Percentiles rank a stretch among this genome's conserved stretches.
Conservation (phyloP, 2,888 invertebrate genomes). For the Chrysotoxum bicinctum region DNA sequence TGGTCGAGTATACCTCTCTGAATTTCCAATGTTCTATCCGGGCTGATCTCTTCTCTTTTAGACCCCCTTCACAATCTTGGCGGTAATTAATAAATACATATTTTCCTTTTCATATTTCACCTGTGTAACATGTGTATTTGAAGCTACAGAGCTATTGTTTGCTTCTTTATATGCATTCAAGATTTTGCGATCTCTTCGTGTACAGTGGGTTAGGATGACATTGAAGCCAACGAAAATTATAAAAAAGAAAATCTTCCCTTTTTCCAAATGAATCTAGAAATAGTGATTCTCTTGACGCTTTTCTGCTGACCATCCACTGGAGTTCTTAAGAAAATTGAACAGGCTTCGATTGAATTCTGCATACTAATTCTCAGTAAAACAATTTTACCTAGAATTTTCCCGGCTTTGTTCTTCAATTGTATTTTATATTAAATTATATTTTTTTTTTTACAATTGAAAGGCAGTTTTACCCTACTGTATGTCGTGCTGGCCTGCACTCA, state of each 20-base stretch:
- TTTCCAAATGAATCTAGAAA: background rate
- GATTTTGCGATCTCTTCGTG: background rate
- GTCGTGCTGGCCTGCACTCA: background rate
- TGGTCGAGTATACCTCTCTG: conserved; percentile 31
- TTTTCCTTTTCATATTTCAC: conserved; percentile 59
- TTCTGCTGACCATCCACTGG: background rate
- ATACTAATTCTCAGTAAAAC: too few species aligned
- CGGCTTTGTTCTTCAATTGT: too few species aligned
- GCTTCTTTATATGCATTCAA: background rate
- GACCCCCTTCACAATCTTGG: background rate
- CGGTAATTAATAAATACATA: conserved; percentile 66
- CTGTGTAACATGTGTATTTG: conserved; percentile 52
- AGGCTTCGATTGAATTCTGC: too few species aligned
- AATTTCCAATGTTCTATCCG: conserved; percentile 48
- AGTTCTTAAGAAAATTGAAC: background rate
- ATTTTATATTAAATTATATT: too few species aligned
- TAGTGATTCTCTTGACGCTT: background rate
- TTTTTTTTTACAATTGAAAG: background rate
- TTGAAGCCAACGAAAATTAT: background rate
- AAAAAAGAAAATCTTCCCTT: background rate
- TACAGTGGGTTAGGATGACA: background rate
- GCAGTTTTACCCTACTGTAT: background rate
- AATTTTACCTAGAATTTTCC: too few species aligned
- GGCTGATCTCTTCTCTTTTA: background rate
- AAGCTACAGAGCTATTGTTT: background rate